phyloP scores from a whole-genome alignment of 2,113 vertebrate genomes.

The Lasiurus borealis region DNA sequence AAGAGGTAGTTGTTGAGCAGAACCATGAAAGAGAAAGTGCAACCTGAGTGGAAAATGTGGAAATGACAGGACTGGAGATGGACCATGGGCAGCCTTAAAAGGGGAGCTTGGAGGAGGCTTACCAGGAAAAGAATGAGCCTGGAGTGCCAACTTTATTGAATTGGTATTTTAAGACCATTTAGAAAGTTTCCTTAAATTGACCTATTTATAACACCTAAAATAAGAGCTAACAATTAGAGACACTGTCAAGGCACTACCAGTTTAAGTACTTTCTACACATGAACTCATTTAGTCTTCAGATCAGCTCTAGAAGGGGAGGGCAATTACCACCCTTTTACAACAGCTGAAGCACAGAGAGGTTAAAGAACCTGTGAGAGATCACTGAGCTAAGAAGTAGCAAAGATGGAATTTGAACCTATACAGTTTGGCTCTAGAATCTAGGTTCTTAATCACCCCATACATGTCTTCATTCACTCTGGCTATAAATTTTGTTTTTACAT shows the following conservation, averaged over 20 bases:
- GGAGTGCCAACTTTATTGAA: neutral
- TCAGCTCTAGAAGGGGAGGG: neutral
- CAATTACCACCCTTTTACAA: neutral
- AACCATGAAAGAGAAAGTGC: neutral
- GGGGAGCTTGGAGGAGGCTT: neutral
- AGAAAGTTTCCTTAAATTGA: slow-evolving; percentile 15
- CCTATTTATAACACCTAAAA: neutral
- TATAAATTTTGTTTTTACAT: slow-evolving; percentile 13
- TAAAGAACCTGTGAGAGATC: neutral
- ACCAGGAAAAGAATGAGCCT: neutral
- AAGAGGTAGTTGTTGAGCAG: neutral
- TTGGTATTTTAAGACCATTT: slow-evolving; percentile 7
- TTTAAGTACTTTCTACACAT: neutral
- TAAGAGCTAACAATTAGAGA: neutral
- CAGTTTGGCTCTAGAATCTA: neutral
- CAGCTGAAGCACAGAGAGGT: neutral
- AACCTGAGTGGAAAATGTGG: neutral
- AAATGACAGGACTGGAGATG: neutral
- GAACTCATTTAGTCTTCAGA: slow-evolving; percentile 6
- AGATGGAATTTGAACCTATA: neutral
- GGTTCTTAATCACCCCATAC: neutral
- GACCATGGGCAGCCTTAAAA: neutral
- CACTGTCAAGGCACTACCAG: neutral
- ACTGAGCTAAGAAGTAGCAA: neutral
- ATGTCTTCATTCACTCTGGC: neutral